Conservation (phyloP, 1,140 invertebrate species). For the Sycophaga agraensis region DNA sequence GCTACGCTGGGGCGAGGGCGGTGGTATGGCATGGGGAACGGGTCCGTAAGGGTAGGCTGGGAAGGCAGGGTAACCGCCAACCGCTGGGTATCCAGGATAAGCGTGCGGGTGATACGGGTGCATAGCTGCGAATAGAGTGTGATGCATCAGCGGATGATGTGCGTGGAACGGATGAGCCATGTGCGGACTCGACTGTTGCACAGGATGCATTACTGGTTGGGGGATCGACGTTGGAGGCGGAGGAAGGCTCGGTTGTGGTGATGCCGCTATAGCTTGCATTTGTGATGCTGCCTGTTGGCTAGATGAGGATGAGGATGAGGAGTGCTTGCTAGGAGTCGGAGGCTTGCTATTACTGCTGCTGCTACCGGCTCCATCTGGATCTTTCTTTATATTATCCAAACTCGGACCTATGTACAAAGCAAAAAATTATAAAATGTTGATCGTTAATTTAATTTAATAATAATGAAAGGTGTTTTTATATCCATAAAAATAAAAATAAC, state of each 20-base stretch:
- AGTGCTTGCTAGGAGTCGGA: constrained; percentile 44
- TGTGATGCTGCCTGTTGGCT: constrained; percentile 51
- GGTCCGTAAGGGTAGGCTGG: constrained; percentile 70
- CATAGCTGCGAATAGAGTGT: constrained; percentile 67
- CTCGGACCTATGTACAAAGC: constrained; percentile 55
- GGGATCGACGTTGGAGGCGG: constrained; percentile 67
- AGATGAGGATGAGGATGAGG: constrained; percentile 32
- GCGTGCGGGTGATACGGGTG: constrained; percentile 71
- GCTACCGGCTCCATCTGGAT: constrained; percentile 61
- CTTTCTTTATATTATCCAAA: constrained; percentile 74
- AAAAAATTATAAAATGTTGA: background rate
- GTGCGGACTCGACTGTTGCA: constrained; percentile 65
- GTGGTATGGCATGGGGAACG: constrained; percentile 72
- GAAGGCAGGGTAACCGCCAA: constrained; percentile 56
- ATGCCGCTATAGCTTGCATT: constrained; percentile 49
- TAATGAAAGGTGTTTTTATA: background rate
- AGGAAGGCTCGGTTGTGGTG: constrained; percentile 54
- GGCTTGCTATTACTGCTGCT: constrained; percentile 37
- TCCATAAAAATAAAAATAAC: background rate
- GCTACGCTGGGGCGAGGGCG: constrained; percentile 64
- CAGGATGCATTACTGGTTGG: constrained; percentile 69
- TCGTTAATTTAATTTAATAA: background rate
- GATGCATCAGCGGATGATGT: constrained; percentile 69
- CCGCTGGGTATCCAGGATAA: constrained; percentile 67
- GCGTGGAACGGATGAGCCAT: constrained; percentile 67